These are phyloP conservation scores for Euwallacea fornicatus DNA, from an alignment of 1,140 invertebrate species.

Conservation along the genomic window DNA sequence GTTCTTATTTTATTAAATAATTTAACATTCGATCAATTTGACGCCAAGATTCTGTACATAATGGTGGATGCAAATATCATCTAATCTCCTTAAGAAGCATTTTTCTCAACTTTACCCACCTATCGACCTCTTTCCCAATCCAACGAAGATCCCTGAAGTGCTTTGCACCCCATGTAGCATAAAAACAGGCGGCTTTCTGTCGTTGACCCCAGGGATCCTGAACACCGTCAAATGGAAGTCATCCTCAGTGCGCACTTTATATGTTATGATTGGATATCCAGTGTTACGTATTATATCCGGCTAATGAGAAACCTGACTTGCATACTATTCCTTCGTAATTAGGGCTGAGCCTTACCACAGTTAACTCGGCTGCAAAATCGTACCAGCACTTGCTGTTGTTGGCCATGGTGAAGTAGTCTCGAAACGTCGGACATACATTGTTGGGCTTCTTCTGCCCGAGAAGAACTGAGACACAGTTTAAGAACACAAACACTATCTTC, in stretches of 20 bases:
- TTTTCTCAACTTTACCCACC: constrained; percentile 40
- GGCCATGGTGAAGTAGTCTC: constrained; percentile 49
- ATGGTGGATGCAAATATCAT: not conserved
- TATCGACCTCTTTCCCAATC: constrained; percentile 55
- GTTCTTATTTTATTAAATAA: too few relatives aligned
- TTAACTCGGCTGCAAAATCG: constrained; percentile 46
- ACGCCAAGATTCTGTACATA: not conserved
- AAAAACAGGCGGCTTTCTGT: constrained; percentile 56
- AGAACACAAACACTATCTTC: not conserved
- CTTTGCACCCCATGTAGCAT: constrained; percentile 68
- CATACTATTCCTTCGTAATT: not conserved
- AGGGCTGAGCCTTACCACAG: constrained; percentile 46
- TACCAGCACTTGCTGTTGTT: constrained; percentile 51
- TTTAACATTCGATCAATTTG: not conserved
- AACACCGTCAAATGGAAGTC: constrained; percentile 61
- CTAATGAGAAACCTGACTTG: constrained; percentile 34
- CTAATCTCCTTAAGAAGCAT: not conserved
- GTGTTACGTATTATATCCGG: constrained; percentile 57
- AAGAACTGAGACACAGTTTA: not conserved
- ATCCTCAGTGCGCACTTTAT: constrained; percentile 57
- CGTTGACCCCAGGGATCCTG: constrained; percentile 55
- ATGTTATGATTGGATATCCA: constrained; percentile 60
- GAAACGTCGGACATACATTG: constrained; percentile 50
- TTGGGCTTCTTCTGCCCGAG: constrained; percentile 36
- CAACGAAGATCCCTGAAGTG: constrained; percentile 62